phyloP scores from a whole-genome alignment of 2,888 invertebrate genomes.

The Lypha dubia region DNA sequence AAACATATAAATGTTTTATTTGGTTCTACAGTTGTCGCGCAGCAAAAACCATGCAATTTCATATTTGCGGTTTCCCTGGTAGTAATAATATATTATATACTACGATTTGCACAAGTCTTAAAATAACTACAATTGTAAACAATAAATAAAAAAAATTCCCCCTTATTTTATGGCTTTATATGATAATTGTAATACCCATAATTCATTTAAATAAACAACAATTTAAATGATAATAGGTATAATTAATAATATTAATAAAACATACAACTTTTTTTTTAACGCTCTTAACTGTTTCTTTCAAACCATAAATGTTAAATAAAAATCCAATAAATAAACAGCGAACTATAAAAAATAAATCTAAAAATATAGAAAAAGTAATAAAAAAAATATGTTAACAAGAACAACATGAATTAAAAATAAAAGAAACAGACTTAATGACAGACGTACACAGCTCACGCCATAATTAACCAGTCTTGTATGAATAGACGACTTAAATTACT shows the following conservation, averaged over 20 bases:
- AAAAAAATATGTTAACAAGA: conserved; percentile 23
- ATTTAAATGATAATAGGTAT: conserved; percentile 57
- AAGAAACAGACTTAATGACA: neutral
- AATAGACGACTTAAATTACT: conserved; percentile 32
- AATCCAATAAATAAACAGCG: conserved; percentile 44
- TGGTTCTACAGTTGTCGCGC: no score
- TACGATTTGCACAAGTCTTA: no score
- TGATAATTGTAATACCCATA: neutral
- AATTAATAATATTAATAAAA: conserved; percentile 38
- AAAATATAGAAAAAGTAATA: conserved; percentile 8
- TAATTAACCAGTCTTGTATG: conserved; percentile 65
- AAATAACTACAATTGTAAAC: no score
- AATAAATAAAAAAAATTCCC: neutral
- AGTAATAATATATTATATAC: no score
- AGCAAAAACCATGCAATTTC: no score
- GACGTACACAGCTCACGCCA: conserved; percentile 38
- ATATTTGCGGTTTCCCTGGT: no score
- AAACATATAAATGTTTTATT: no score
- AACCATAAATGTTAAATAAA: conserved; percentile 49
- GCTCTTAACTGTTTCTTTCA: conserved; percentile 53
- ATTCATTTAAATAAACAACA: conserved; percentile 21
- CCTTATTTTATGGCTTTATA: neutral
- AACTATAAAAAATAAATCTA: conserved; percentile 6
- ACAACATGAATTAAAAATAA: neutral
- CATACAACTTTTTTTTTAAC: neutral